Conservation (phyloP, 2,113 vertebrate genomes). For the Strigops habroptila region DNA sequence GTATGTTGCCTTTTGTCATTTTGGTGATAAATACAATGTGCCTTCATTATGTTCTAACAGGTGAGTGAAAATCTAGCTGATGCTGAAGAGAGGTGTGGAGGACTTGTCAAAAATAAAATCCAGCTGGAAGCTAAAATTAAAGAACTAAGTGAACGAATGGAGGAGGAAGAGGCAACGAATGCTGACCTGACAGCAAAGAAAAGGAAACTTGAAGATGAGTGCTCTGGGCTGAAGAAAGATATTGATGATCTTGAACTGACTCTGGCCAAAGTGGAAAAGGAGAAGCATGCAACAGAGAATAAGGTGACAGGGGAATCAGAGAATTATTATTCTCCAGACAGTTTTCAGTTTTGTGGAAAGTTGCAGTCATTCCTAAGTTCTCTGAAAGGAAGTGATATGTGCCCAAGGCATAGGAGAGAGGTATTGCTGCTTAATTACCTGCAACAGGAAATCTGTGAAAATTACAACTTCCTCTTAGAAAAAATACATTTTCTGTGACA, state of each 20-base stretch:
- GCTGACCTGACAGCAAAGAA: conserved; percentile 63
- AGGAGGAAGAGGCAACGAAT: conserved; percentile 76
- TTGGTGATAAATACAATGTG: conserved; percentile 35
- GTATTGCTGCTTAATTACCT: background rate
- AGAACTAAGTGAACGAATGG: conserved; percentile 79
- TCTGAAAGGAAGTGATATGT: background rate
- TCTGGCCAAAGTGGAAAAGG: conserved; percentile 82
- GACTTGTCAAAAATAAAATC: conserved; percentile 77
- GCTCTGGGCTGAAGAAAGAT: conserved; percentile 82
- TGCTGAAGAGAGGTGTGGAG: conserved; percentile 76
- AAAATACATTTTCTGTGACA: background rate
- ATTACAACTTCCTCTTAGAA: background rate
- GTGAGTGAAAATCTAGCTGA: conserved; percentile 76
- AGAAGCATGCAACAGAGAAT: conserved; percentile 84
- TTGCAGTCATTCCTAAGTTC: background rate
- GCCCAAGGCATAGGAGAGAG: background rate
- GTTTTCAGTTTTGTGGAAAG: background rate
- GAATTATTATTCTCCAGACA: background rate
- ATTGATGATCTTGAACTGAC: conserved; percentile 85
- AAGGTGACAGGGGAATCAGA: conserved; percentile 65
- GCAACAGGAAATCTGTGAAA: background rate
- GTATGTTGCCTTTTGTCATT: background rate
- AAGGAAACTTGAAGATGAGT: conserved; percentile 83
- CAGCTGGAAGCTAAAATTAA: conserved; percentile 81
- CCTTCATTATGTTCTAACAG: conserved; percentile 53